A percentile compares a stretch with the other conserved stretches of the same genome.
These are phyloP conservation scores for Otolemur crassicaudatus DNA, from an alignment of 2,797 vertebrate genomes.

Conservation along the genomic window DNA sequence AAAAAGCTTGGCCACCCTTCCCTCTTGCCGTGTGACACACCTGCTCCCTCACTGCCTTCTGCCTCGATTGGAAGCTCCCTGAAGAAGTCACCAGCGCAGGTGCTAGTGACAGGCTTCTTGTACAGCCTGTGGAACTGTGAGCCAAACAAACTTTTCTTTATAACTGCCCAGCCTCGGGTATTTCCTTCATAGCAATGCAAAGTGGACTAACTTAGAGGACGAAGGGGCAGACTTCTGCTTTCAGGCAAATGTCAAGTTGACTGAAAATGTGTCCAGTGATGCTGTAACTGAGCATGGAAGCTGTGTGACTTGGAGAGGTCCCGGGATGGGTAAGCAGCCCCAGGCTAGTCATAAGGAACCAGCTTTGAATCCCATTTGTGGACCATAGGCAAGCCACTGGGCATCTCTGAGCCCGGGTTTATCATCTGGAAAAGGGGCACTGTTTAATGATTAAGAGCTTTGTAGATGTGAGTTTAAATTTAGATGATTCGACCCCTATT, in stretches of 20 bases:
- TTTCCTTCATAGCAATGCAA: background rate
- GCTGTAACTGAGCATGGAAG: fast-evolving
- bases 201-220: background rate
- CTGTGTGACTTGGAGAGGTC: background rate
- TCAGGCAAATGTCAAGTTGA: background rate
- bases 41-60: background rate
- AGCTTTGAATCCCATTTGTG: background rate
- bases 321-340: background rate
- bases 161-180: background rate
- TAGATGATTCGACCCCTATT: background rate
- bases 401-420: background rate
- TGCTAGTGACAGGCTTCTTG: background rate
- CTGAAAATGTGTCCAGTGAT: background rate
- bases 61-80: background rate
- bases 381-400: background rate
- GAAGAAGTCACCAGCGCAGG: background rate
- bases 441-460: background rate
- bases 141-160: background rate
- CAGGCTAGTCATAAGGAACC: background rate
- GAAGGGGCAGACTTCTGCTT: background rate
- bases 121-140: background rate
- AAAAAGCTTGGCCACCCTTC: background rate
- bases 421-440: background rate
- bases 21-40: background rate
- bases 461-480: background rate